Evolutionary conservation across 1,140 invertebrate species (phyloP), one percentile per base, ranked within the genome.

Genomic region (Pissodes strobi): DNA sequence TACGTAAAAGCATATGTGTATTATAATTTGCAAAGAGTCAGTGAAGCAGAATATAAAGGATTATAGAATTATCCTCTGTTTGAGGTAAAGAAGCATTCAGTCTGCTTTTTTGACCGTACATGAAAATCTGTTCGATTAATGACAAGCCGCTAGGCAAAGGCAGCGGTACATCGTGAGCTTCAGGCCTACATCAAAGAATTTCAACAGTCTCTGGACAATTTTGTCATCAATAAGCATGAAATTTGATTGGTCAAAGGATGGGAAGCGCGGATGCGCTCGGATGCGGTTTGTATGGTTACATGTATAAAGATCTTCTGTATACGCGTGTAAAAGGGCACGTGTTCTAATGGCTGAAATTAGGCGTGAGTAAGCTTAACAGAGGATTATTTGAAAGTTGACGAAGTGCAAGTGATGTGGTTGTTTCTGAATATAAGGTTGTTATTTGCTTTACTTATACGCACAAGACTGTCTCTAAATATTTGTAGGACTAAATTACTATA

Each of bases 41-140:
- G 12, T 18, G 38, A 27, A 27, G 38, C 13, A 38, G n/a, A 57
- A 41, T 2, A 4, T 6, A 57, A 21, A 19, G 21, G 39, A 57
- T 57, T 57, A 57, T 57, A 13, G 30, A n/a, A 22, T 19, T 4
- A n/a, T 30, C 43, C n/a, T 1, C 15, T 12, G 30, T 22, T 8
- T 27, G 52, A 55, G n/a, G 15, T n/a, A 39, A 18, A 12, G 23
- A 19, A 27, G 53, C 38, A 57, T 43, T 43, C 43, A 57, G 15
- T 41, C 39, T 57, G 53, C 53, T 57, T 57, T 57, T 57, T 57
- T 57, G 53, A 57, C 53, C 53, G 53, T 57, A 19, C 23, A 57
- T 27, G 23, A 57, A 57, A 43, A 57, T 45, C 38, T 25, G 38
- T 5, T n/a, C 37, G 4, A 43, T 57, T 45, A 57, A 17, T 18